Base-by-base conservation (phyloP, 2,888 invertebrate species). In the Eristalis pertinax region DNA sequence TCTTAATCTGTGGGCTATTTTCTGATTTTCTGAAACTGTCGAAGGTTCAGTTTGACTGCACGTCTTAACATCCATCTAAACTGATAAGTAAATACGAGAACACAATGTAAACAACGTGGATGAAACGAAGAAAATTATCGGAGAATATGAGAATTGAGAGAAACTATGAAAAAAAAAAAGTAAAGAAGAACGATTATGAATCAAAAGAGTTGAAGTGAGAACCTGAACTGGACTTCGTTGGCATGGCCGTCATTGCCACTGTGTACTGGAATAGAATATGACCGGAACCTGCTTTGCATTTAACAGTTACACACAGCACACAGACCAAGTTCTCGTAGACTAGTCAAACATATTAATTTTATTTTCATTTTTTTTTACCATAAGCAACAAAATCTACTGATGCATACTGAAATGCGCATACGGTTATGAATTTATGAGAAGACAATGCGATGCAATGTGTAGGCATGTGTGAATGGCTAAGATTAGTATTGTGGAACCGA, bases 221-320 rank as follows among this genome's bases (percentile, higher is more conserved):
- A 87, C 79, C 64, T 35, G 63, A 67, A 78, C 38, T 62, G 65
- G 70, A 74, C 60, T 68, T 62, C 24, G 56, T 60, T 35, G 60
- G 65, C 38, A 22, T 74, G 72, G 43, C 50, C 67, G 50, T 62
- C 60, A 32, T 2, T 29, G 29, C 19, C 72, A 56, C 56, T 38
- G 38, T 64, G 63, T 62, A 29, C 74, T 78, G 70, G 75, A 74
- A 74, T 72, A 76, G 69, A 83, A 87, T 68, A 78, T 60, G 69
- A 77, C 77, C 81, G 81, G 84, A 84, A 88, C 88, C 78, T 78
- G 78, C 77, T 74, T 88, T 81, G 72, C 75, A 72, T 84, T 88
- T 60, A 75, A 88, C 84, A 88, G 88, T 88, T 84, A 84, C 29
- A n/a, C 32, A 73, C 41, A 35, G 35, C 63, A 74, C 77, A 70